Percentiles rank a stretch among this genome's conserved stretches.
Evolutionary conservation across 2,888 invertebrate genomes (phyloP).

Genomic region (Apodemia duryi): DNA sequence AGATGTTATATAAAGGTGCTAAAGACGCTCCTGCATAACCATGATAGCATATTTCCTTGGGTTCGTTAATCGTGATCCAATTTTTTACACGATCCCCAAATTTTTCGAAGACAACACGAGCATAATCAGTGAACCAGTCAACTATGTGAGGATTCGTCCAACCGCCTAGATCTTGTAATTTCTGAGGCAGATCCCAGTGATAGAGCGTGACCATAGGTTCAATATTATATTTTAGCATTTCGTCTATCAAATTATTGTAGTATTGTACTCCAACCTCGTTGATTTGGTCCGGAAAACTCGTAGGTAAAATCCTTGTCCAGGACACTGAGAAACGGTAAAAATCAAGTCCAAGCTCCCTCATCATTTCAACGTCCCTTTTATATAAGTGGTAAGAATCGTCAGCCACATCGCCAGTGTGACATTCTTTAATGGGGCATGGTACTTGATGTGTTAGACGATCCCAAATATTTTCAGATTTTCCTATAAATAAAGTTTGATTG

Average conservation of each 20-base stretch:
- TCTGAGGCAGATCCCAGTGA: constrained; percentile 77
- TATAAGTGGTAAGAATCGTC: constrained; percentile 83
- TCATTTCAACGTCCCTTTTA: constrained; percentile 68
- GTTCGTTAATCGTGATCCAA: constrained; percentile 77
- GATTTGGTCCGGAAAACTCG: constrained; percentile 63
- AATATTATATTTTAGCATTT: constrained; percentile 72
- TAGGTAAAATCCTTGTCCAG: constrained; percentile 83
- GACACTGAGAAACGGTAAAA: constrained; percentile 81
- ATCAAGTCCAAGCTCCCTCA: constrained; percentile 63
- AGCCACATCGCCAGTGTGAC: constrained; percentile 75
- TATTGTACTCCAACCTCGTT: constrained; percentile 78
- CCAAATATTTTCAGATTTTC: constrained; percentile 20
- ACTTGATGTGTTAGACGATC: constrained; percentile 22
- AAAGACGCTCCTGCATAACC: constrained; percentile 53
- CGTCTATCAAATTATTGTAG: constrained; percentile 80
- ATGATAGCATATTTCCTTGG: constrained; percentile 41
- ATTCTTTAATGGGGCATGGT: constrained; percentile 22
- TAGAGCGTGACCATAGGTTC: constrained; percentile 75
- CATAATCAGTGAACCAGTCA: constrained; percentile 72
- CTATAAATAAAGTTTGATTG: background rate
- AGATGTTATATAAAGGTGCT: constrained; percentile 41
- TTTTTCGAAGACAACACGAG: constrained; percentile 53
- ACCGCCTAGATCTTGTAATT: constrained; percentile 68
- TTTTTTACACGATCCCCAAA: constrained; percentile 59
- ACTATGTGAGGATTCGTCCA: constrained; percentile 71